phyloP scores from a whole-genome alignment of 2,113 vertebrate genomes.

The Candoia aspera region DNA sequence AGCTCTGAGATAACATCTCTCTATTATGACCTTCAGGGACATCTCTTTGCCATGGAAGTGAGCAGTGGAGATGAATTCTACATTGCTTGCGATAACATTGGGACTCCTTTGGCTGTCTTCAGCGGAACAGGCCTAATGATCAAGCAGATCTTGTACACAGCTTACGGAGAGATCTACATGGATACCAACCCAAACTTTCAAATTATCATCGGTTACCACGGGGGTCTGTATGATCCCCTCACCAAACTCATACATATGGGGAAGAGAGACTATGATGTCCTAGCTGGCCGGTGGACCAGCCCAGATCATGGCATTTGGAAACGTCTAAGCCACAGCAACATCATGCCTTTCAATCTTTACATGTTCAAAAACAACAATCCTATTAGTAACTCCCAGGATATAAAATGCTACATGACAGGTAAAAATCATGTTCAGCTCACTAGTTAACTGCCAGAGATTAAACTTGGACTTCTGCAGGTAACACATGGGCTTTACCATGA shows the following conservation, averaged over 20 bases:
- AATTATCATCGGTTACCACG: constrained; percentile 92
- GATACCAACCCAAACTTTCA: constrained; percentile 97
- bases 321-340: constrained; percentile 85
- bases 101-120: constrained; percentile 95
- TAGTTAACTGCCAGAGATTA: no score
- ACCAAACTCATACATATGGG: constrained; percentile 96
- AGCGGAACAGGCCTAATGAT: constrained; percentile 96
- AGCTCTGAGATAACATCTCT: constrained; percentile 97
- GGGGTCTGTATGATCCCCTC: constrained; percentile 94
- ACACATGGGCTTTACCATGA: background rate
- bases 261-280: constrained; percentile 91
- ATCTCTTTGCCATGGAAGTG: constrained; percentile 97
- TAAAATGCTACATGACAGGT: constrained; percentile 99
- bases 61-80: constrained; percentile 97
- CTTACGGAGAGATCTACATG: constrained; percentile 96
- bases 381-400: constrained; percentile 93
- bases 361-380: constrained; percentile 99
- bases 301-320: constrained; percentile 93
- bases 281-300: constrained; percentile 95
- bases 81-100: constrained; percentile 95
- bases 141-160: constrained; percentile 94
- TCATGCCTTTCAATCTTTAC: constrained; percentile 96
- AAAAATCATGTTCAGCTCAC: constrained; percentile 24
- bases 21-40: constrained; percentile 97
- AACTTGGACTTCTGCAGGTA: background rate